Evolutionary conservation across 2,797 vertebrate genomes (phyloP), one percentile per base, ranked within the genome.

Genomic region (Selene dorsalis): DNA sequence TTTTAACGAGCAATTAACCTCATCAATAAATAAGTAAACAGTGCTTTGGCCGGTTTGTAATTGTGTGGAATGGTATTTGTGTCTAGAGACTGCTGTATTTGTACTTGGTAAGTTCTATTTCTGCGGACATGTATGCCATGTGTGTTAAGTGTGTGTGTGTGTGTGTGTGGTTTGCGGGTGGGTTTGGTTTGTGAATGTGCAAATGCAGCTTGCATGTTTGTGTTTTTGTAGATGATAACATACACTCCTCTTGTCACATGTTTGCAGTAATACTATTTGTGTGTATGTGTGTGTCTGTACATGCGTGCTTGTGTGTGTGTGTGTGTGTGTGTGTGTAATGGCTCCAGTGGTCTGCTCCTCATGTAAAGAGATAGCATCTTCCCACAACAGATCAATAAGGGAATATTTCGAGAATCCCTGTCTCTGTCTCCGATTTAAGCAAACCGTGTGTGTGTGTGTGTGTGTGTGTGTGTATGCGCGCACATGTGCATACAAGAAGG

Each of bases 291-390:
- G 41, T 38, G 30, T 74, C 67, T 65, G 68, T 69, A 41, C 66
- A 26, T 73, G 69, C 76, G 48, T 64, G 64, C 64, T 75, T 71
- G 64, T 61, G 59, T 74, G 71, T 78, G 52, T 65, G 64, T 66
- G 77, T 71, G 64, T 61, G 61, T 73, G 47, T 76, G 74, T 84
- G 66, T 79, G 73, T 75, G 63, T 56, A 64, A 85, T 93, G 92
- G 80, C 90, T 95, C 88, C 84, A 86, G 91, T 79, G 86, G 88
- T 93, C 93, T 93, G 92, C 84, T 82, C 74, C 39, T 77, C 90
- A 88, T 93, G 91, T 86, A 88, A 92, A 88, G 77, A 91, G 91
- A 93, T 92, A 91, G 88, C 87, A 88, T 94, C 90, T 87, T 91
- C 83, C 89, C 84, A 93, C 90, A 93, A 91, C 91, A 90, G 93